Base-by-base conservation (phyloP, 2,888 invertebrate genomes). In the Palloptera scutellata region DNA sequence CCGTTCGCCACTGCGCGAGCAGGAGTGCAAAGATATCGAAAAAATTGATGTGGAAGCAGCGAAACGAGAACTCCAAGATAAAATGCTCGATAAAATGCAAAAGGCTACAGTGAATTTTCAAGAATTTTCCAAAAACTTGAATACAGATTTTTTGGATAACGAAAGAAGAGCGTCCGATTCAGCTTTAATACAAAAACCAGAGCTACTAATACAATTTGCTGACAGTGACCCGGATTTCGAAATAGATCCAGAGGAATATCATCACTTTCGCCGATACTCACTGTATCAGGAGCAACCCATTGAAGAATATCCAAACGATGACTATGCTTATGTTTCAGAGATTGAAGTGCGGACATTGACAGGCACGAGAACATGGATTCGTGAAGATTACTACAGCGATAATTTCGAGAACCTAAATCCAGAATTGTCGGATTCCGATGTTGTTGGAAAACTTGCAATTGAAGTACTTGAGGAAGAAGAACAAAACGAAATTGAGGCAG, bases 171-270 rank as follows among this genome's bases (percentile, higher is more conserved):
- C 82, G 2, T 85, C 85, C 0, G 84, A 85, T 51, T 81, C 84
- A 15, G 82, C 79, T 0, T 53, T 84, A 0, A 78, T 81, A 11
- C 76, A 78, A 54, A 72, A 76, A 55, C 76, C 79, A 1, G 77
- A 80, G 67, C 74, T 77, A 19, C 30, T 77, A n/a, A 69, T 78
- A 5, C 77, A 79, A 54, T 68, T 74, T 6, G 75, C 77, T 42
- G 75, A 76, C 6, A 68, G 61, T 10, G 75, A 79, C 51, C 64
- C 72, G 1, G 66, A 65, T 51, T 17, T 63, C 3, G 75, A 81
- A 1, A 48, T 84, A n/a, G 85, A 85, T 9, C 81, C 80, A 0
- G 85, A 85, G 40, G 84, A 85, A 41, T 85, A 85, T 72, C 85
- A 85, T 74, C 85, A 85, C 64, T 82, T 77, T 64, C 72, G 85